Base-by-base conservation (phyloP, 2,888 invertebrate genomes). In the Orthosia gracilis region DNA sequence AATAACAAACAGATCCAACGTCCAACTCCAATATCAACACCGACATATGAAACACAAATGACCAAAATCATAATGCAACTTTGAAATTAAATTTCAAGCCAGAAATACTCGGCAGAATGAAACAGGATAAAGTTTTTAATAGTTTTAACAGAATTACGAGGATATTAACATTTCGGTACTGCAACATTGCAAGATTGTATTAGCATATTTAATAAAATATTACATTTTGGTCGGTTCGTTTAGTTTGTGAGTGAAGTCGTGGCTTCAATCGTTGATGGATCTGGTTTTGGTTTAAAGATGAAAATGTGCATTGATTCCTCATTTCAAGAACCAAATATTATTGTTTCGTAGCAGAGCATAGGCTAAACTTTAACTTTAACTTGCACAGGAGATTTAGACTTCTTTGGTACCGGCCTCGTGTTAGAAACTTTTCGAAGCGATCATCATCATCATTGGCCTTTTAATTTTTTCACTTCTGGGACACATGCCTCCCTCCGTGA, bases 101-200 rank as follows among this genome's bases (percentile, higher is more conserved):
- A 71, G 84, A 61, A 81, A 84, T 81, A 67, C 82, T 78, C 76
- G 40, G 55, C 70, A 66, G 61, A 81, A 75, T 47, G 70, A 81
- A 85, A 83, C 84, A 73, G 64, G 78, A 76, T 73, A 77, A 86
- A 83, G 80, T 86, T 85, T 86, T 86, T 85, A 80, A 85, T 82
- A 84, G 85, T 85, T 86, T 45, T 69, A 73, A 83, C 72, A 72
- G 64, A 74, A 86, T 84, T 75, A 82, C 66, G 76, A 65, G 61
- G 76, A 65, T 84, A 85, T 84, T 82, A 84, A 80, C 80, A 84
- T 85, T 84, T 80, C 47, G 45, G 55, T 65, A 73, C 59, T 50
- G 70, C 59, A 73, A 86, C 80, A 84, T 69, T 85, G 86, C 71
- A 77, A 79, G 73, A 76, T 69, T 73, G 73, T 79, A 71, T 78